Percentiles rank a stretch among this genome's conserved stretches.
These are phyloP conservation scores for Neomicropteryx cornuta DNA, from an alignment of 1,140 invertebrate genomes.

Conservation along the genomic window DNA sequence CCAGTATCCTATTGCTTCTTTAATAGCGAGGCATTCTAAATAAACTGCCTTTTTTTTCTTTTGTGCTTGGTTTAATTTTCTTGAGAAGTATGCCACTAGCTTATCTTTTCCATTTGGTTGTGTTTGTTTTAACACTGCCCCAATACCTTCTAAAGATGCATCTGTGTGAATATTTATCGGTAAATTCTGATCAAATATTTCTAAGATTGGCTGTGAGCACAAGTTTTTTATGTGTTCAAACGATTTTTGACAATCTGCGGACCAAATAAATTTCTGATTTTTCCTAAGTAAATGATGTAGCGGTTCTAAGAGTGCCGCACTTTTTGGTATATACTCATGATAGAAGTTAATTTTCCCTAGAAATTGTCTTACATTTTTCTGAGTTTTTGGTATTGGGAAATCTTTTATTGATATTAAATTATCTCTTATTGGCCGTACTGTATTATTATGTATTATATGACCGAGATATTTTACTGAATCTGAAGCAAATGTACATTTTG, in stretches of 20 bases:
- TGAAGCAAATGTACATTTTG: constrained; percentile 21
- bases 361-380: constrained; percentile 20
- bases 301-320: constrained; percentile 15
- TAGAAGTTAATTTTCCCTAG: constrained; percentile 25
- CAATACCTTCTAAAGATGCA: constrained; percentile 21
- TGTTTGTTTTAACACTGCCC: constrained; percentile 24
- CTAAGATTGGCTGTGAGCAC: constrained; percentile 22
- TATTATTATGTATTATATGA: constrained; percentile 21
- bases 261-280: constrained; percentile 20
- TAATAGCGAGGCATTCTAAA: constrained; percentile 24
- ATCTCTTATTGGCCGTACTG: constrained; percentile 18
- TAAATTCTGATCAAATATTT: constrained; percentile 20
- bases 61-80: constrained; percentile 16
- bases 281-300: constrained; percentile 21
- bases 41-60: constrained; percentile 21
- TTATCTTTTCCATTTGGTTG: constrained; percentile 17
- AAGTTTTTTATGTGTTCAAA: constrained; percentile 23
- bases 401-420: constrained; percentile 23
- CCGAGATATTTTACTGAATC: constrained; percentile 21
- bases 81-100: constrained; percentile 22
- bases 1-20: constrained; percentile 21
- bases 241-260: constrained; percentile 18
- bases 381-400: constrained; percentile 16
- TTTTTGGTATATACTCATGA: constrained; percentile 18
- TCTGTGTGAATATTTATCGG: constrained; percentile 24